Base-by-base conservation (phyloP, 2,888 invertebrate species). In the Leptogaster cylindrica region DNA sequence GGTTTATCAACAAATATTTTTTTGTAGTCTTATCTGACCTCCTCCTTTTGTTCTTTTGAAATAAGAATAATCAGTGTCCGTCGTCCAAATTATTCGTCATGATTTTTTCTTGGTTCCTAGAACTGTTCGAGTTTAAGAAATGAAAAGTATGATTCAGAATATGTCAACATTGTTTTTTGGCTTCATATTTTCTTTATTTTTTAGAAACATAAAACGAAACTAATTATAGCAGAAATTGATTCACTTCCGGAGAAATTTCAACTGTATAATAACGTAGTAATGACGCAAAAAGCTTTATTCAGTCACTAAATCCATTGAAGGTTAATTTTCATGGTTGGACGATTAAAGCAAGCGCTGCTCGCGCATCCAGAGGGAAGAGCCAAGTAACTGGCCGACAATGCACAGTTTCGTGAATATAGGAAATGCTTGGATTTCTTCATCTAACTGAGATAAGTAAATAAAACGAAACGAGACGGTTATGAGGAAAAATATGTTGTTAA, bases 241-340 rank as follows among this genome's bases (percentile, higher is more conserved):
- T 36, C 55, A 55, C 25, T 39, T 55, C 55, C 55, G 55, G 55
- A 55, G 55, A 55, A 55, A 55, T 55, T 55, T 8, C 39, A 55
- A 36, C 36, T 36, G 2, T 55, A 3, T n/a, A 10, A 12, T 6
- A 25, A 12, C 28, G 23, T 14, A 27, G 16, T 14, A 23, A 23
- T 39, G 25, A 36, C 23, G 55, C 31, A 36, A 55, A 55, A 33
- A 36, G 20, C 23, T 36, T 10, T 55, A 23, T 12, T 36, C 33
- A 36, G 55, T 36, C 55, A n/a, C 36, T 12, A 36, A 55, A 36
- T 33, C 36, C 55, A 33, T 55, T 33, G 23, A 33, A 36, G 39
- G 55, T 36, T 36, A 20, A 20, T 20, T 55, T 55, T 55, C 55
- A 55, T 36, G 55, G 36, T 36, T 55, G 55, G 55, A 20, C 12